Conservation (phyloP, 2,888 invertebrate species). For the Sicus ferrugineus region DNA sequence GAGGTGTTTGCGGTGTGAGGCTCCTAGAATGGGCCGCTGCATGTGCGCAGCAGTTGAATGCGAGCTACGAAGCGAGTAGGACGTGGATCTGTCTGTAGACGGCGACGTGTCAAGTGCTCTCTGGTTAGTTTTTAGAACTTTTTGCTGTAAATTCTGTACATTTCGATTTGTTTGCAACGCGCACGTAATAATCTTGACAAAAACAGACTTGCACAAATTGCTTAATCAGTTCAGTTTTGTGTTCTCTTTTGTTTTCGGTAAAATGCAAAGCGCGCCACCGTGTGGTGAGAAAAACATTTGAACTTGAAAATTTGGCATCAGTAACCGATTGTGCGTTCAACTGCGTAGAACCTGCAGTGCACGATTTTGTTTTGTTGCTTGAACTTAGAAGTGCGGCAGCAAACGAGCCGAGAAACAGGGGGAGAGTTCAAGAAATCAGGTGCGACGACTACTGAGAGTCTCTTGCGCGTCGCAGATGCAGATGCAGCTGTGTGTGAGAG, state of each 20-base stretch:
- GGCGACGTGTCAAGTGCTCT: constrained; percentile 58
- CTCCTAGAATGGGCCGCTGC: constrained; percentile 42
- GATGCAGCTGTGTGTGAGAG: neutral
- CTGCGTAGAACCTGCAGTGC: neutral
- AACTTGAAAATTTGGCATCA: constrained; percentile 48
- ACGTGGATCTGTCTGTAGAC: constrained; percentile 56
- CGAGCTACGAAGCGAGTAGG: constrained; percentile 64
- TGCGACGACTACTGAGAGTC: neutral
- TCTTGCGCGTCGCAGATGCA: too few relatives aligned
- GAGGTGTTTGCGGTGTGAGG: constrained; percentile 41
- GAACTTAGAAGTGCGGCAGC: neutral
- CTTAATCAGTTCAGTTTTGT: neutral
- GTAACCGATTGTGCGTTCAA: neutral
- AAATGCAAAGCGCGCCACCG: neutral
- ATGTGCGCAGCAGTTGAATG: constrained; percentile 56
- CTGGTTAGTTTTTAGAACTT: constrained; percentile 43
- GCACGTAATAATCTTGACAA: constrained; percentile 17
- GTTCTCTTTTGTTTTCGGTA: neutral
- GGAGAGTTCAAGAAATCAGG: constrained; percentile 13
- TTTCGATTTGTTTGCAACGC: constrained; percentile 22
- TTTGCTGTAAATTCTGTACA: neutral
- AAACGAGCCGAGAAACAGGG: neutral
- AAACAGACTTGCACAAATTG: neutral
- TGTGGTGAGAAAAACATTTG: constrained; percentile 45
- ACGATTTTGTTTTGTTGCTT: neutral